Percentiles rank a stretch among this genome's conserved stretches.
Conservation (phyloP, 2,797 vertebrate genomes). For the Scolopax bukidnonensis region DNA sequence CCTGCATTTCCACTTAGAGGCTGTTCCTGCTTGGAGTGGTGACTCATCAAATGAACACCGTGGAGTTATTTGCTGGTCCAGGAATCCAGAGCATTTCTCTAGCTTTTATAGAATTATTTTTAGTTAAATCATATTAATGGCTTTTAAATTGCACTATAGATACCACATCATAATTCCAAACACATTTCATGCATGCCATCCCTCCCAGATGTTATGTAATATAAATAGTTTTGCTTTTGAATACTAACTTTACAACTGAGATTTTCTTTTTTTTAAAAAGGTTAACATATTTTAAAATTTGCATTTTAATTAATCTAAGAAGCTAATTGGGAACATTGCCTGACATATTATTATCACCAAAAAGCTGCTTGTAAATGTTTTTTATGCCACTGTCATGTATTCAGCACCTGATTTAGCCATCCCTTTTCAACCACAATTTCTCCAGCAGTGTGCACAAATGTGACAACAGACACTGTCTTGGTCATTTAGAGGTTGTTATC, state of each 20-base stretch:
- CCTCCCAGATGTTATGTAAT: not conserved
- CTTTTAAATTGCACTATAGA: not conserved
- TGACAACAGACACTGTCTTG: not conserved
- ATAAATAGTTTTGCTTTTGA: not conserved
- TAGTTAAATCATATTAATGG: not conserved
- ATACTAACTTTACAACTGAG: not conserved
- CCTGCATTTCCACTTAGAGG: not conserved
- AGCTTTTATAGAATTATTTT: not conserved
- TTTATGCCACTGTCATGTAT: not conserved
- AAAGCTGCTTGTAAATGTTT: not conserved
- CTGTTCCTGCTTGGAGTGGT: not conserved
- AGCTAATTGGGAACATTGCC: not conserved
- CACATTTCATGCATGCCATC: not conserved
- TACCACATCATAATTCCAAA: not conserved
- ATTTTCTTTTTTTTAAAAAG: not conserved
- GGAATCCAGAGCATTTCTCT: not conserved
- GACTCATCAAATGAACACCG: conserved; percentile 4
- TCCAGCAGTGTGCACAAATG: not conserved
- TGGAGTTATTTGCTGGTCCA: not conserved
- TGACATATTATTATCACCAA: not conserved
- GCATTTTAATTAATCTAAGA: not conserved
- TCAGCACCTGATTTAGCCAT: not conserved
- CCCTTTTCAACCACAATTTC: not conserved
- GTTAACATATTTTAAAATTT: not conserved
- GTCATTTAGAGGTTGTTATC: not conserved